Base-by-base conservation (phyloP, 2,113 vertebrate species). In the Regulus satrapa region DNA sequence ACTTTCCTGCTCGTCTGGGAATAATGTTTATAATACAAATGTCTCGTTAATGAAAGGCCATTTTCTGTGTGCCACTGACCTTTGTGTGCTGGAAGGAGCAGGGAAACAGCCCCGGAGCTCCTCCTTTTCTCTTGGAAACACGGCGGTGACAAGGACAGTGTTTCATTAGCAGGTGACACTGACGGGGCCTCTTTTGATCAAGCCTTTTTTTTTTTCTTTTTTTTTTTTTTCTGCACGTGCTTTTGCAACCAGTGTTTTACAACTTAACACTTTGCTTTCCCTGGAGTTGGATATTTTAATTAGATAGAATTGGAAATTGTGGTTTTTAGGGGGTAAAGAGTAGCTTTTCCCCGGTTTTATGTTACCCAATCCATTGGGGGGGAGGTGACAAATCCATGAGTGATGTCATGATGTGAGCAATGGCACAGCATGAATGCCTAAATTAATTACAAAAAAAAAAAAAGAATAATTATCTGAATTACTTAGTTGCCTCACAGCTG, bases 1-100 rank as follows among this genome's bases (percentile, higher is more conserved):
- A 94, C 95, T 98, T 98, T 97, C 96, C 97, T 95, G 93, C 90
- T 81, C 34, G 76, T 93, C 96, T 90, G 95, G 89, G 80, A 96
- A 94, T 95, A 85, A 88, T 91, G 95, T 97, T 97, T 95, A 93
- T 62, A 48, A 85, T 71, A 91, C 90, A 95, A 92, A 92, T 19
- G 79, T 74, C 90, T 88, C 46, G 56, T 82, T 92, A 94, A 94
- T 94, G 82, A 97, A 95, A 96, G 90, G 82, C 52, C 56, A 66
- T 92, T 88, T 96, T 96, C 95, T 85, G 93, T 2, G 1, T 62
- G 81, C 81, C 92, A 72, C 80, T 95, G 97, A 93, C 78, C 82
- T 96, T 95, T 88, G 85, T 74, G 72, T 86, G 94, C 92, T 90
- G 83, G 28, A 78, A 91, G 83, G 67, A 81, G 68, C 31, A 77